Evolutionary conservation across 2,113 vertebrate species (phyloP).

Genomic region (Sinosuthora webbiana): DNA sequence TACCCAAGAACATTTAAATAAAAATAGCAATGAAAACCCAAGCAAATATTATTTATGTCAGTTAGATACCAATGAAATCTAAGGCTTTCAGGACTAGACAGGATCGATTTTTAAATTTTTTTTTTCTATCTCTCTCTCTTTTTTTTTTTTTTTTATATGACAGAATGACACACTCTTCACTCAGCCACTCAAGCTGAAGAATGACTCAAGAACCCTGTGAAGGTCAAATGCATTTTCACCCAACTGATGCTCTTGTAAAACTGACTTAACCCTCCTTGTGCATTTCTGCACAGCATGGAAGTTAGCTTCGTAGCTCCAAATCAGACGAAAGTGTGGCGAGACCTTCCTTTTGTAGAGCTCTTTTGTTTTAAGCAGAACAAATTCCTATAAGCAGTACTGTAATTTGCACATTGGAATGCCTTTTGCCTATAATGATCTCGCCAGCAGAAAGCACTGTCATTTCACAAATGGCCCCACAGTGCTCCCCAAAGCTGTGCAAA

Average conservation of each 20-base stretch:
- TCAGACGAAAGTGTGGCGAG: background rate
- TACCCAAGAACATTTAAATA: slow-evolving; percentile 70
- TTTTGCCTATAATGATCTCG: slow-evolving; percentile 14
- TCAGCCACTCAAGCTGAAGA: slow-evolving; percentile 76
- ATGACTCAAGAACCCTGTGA: slow-evolving; percentile 66
- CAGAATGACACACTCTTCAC: slow-evolving; percentile 75
- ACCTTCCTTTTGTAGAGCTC: background rate
- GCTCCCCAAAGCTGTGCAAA: background rate
- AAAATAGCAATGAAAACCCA: slow-evolving; percentile 63
- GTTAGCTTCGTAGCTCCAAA: background rate
- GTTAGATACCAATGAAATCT: slow-evolving; percentile 67
- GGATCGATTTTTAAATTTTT: slow-evolving; percentile 72
- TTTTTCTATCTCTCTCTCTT: background rate
- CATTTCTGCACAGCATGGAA: slow-evolving; percentile 35
- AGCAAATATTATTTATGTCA: slow-evolving; percentile 72
- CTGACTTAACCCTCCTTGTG: slow-evolving; percentile 44
- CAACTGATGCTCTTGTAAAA: slow-evolving; percentile 56
- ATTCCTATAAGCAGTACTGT: slow-evolving; percentile 1
- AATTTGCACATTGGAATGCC: slow-evolving; percentile 34
- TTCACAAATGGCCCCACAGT: slow-evolving; percentile 36
- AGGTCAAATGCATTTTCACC: slow-evolving; percentile 71
- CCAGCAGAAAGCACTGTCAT: background rate
- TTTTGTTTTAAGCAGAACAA: slow-evolving; percentile 39
- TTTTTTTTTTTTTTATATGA: slow-evolving; percentile 59
- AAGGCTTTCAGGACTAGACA: slow-evolving; percentile 65